Evolutionary conservation across 2,888 invertebrate species (phyloP).

Genomic region (Leptinotarsa rubiginosa): DNA sequence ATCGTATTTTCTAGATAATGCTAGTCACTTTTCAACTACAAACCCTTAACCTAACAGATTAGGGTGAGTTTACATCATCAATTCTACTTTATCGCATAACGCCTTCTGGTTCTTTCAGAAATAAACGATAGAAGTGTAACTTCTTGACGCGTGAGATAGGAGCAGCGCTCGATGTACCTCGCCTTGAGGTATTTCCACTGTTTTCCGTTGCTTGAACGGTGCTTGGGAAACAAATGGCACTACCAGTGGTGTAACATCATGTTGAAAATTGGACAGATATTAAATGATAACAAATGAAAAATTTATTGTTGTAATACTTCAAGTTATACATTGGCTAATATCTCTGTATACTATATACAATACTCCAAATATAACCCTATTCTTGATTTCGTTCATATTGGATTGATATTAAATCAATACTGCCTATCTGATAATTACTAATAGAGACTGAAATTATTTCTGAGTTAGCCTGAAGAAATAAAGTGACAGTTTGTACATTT

Average conservation of each 20-base stretch:
- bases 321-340: no score
- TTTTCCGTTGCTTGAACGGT: constrained; percentile 7
- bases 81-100: constrained; percentile 39
- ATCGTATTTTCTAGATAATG: constrained; percentile 36
- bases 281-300: no score
- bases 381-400: no score
- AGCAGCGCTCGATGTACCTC: constrained; percentile 1
- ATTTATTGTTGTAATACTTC: no score
- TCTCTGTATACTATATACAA: no score
- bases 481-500: no score
- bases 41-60: constrained; percentile 39
- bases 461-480: no score
- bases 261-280: no score
- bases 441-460: no score
- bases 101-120: constrained; percentile 36
- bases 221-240: constrained; percentile 23
- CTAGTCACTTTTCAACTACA: constrained; percentile 41
- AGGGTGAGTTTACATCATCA: constrained; percentile 42
- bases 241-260: neutral
- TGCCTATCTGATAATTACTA: no score
- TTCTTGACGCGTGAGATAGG: constrained; percentile 32
- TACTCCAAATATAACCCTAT: no score
- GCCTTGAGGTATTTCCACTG: constrained; percentile 13
- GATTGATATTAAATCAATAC: no score
- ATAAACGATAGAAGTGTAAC: constrained; percentile 37